phyloP scores from a whole-genome alignment of 2,113 vertebrate genomes.

The Campylomormyrus tamandua region DNA sequence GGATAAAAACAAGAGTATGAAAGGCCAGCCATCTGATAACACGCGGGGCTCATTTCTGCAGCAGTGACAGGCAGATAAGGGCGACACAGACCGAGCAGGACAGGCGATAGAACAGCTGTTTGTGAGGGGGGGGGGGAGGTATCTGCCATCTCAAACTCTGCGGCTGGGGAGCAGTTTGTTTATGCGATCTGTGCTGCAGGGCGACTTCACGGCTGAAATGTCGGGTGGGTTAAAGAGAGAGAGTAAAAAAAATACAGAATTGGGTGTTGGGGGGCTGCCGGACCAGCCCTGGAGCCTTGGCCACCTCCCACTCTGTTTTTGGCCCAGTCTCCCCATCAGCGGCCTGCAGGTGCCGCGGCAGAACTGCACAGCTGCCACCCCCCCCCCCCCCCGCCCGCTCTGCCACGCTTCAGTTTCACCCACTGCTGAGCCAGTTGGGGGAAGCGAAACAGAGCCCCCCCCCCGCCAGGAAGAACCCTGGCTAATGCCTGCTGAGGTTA shows the following conservation, averaged over 20 bases:
- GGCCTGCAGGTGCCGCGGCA: not conserved
- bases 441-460: not conserved
- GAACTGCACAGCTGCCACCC: not conserved
- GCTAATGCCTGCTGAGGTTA: not conserved
- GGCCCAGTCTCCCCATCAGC: not conserved
- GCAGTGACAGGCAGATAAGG: not conserved
- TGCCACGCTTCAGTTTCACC: not conserved
- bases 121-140: not conserved
- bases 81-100: not conserved
- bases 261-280: not conserved
- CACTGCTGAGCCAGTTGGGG: not conserved
- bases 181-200: not conserved
- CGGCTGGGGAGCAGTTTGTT: not conserved
- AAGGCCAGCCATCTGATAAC: not conserved
- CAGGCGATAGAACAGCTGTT: not conserved
- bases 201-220: not conserved
- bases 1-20: not conserved
- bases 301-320: not conserved
- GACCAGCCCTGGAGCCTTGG: not conserved
- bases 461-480: not conserved
- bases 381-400: not conserved
- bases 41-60: not conserved
- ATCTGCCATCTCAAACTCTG: not conserved
- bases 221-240: not conserved
- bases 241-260: too few species aligned